Base-by-base conservation (phyloP, 2,797 vertebrate species). In the Chiloscyllium punctatum region DNA sequence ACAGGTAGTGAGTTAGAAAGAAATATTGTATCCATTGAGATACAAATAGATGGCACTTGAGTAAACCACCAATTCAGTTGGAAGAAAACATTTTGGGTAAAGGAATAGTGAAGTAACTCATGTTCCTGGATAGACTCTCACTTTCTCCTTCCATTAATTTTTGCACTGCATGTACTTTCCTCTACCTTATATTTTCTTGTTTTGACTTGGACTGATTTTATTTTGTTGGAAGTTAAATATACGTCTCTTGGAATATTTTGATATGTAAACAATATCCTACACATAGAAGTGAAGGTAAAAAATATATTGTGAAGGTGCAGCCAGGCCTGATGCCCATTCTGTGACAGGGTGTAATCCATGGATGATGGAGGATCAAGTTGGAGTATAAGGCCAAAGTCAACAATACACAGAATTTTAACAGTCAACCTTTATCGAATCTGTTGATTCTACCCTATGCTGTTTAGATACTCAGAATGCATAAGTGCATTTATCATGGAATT, bases 261-360 rank as follows among this genome's bases (percentile, higher is more conserved):
- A 92, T 92, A 66, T 92, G 69, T 92, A 92, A 92, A 92, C 66
- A 68, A 92, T 42, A 69, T 69, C 66, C 90, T 92, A 48, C 69
- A 92, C 42, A 92, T 92, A 92, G 62, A 92, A 69, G n/a, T 92
- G 66, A 69, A 92, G n/a, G 66, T 92, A 92, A 92, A 92, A 37
- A 62, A 92, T 48, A 66, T 42, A 69, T 92, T 92, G 66, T 37
- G 90, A 69, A 69, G 21, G 66, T 37, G 62, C 68, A 42, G 42
- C 21, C 69, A 62, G 90, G 62, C 66, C 66, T 21, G 21, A 42
- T 92, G 90, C 90, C 69, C 90, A 42, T 92, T 69, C 66, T 92
- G 90, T 69, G 66, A 69, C 90, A 42, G 90, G 37, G 18, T 92
- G 62, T 69, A 92, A 69, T 92, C 62, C 16, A 92, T 15, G 21